Conservation (phyloP, 1,140 invertebrate species). For the Magallana angulata region DNA sequence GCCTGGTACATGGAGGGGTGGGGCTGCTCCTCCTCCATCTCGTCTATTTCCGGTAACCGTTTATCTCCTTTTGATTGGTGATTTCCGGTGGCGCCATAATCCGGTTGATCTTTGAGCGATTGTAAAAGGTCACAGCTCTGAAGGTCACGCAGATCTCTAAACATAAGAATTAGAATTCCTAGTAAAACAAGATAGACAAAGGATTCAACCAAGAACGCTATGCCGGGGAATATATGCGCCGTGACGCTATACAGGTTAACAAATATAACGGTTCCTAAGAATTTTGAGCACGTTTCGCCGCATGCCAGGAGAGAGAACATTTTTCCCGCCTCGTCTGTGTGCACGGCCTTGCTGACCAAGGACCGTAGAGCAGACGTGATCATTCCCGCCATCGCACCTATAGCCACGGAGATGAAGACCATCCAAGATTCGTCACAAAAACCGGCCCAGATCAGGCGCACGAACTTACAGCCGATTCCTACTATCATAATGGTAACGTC, state of each 20-base stretch:
- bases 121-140: constrained; percentile 62
- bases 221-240: constrained; percentile 69
- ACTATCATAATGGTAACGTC: constrained; percentile 73
- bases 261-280: constrained; percentile 76
- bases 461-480: constrained; percentile 73
- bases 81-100: constrained; percentile 43
- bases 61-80: constrained; percentile 31
- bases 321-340: constrained; percentile 73
- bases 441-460: constrained; percentile 71
- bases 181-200: constrained; percentile 66
- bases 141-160: constrained; percentile 59
- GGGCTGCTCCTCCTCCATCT: constrained; percentile 57
- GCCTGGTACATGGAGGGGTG: constrained; percentile 58
- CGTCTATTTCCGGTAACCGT: constrained; percentile 59
- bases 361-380: constrained; percentile 74
- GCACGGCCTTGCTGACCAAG: constrained; percentile 73
- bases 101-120: constrained; percentile 51
- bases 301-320: constrained; percentile 74
- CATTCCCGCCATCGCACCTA: constrained; percentile 73
- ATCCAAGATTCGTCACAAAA: constrained; percentile 75
- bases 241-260: constrained; percentile 74
- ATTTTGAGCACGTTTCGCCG: constrained; percentile 75
- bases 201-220: constrained; percentile 72
- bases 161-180: constrained; percentile 61
- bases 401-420: constrained; percentile 73